Evolutionary conservation across 2,113 vertebrate genomes (phyloP), one percentile per base, ranked within the genome.

Genomic region (Xyliphius kryptos): DNA sequence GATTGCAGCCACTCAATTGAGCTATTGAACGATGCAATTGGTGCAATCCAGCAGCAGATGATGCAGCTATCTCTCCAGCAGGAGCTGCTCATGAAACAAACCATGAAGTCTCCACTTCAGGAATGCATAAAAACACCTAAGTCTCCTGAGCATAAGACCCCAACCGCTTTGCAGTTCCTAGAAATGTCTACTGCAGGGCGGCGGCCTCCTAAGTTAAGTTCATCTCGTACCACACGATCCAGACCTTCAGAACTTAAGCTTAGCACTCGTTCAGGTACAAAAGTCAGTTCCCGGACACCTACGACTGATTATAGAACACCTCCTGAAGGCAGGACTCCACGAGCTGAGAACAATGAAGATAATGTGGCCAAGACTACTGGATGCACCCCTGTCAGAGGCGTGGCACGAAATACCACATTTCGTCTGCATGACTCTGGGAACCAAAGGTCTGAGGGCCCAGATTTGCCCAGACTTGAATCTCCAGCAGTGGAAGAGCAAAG

Each of bases 1-100:
- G 95, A 98, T 62, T 91, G 92, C 38, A 93, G 90, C 46, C 90
- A 88, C 15, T 97, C 96, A 13, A 97, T 98, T 0, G 95, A 98
- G 56, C 90, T 95, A 56, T 78, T 98, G 1, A 97, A 92, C 0
- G 93, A 96, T 14, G 93, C 93, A 2, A 95, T 98, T 63, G 86
- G 91, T 70, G 87, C 89, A 0, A 91, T 98, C 66, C 96, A 97
- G 82, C 92, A 95, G 59, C 94, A 96, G 61, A 97, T 98, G 80
- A 73, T 94, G 76, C 91, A 91, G 79, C 87, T 98, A 53, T 98
- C 96, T 0, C 83, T 93, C 75, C 95, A 98, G 72, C 96, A 98
- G 69, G 94, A 98, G 52, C 80, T 92, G 19, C 79, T 87, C 6
- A 85, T 78, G 82, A 82, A 82, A 68, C 82, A 68, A 73, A 84